A percentile compares a stretch with the other conserved stretches of the same genome.
Conservation (phyloP, 2,113 vertebrate species). For the Tragelaphus strepsiceros region DNA sequence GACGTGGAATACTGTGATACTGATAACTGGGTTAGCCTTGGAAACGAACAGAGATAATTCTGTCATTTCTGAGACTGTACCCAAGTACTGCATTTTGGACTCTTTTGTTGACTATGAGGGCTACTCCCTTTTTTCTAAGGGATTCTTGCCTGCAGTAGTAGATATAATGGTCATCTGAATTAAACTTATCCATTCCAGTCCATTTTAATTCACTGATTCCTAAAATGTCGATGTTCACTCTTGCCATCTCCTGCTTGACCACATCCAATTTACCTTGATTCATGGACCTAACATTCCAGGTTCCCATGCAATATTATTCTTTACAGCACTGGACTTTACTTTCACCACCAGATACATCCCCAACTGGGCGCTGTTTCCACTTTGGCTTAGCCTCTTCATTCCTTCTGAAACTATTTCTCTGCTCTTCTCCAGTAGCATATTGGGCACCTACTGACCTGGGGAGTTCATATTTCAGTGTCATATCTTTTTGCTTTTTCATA, state of each 20-base stretch:
- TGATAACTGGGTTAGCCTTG: background rate
- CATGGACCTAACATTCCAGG: background rate
- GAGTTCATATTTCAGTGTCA: background rate
- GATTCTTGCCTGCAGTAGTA: background rate
- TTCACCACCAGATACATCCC: background rate
- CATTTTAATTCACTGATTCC: background rate
- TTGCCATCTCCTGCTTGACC: background rate
- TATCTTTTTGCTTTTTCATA: background rate
- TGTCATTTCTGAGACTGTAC: background rate
- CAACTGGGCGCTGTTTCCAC: background rate
- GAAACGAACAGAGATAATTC: rapidly evolving
- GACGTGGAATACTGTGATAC: background rate
- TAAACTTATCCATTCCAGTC: background rate
- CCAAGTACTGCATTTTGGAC: background rate
- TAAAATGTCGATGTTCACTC: background rate
- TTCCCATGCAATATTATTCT: background rate
- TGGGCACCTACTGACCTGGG: background rate
- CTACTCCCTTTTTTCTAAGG: background rate
- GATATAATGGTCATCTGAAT: background rate
- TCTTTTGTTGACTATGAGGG: background rate
- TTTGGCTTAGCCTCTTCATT: background rate
- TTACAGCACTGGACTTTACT: background rate
- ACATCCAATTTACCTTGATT: background rate
- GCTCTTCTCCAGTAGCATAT: background rate
- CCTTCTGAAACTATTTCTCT: background rate